Conservation (phyloP, 37 sponge, comb jelly and placozoan species). For the Spongia lamella region DNA sequence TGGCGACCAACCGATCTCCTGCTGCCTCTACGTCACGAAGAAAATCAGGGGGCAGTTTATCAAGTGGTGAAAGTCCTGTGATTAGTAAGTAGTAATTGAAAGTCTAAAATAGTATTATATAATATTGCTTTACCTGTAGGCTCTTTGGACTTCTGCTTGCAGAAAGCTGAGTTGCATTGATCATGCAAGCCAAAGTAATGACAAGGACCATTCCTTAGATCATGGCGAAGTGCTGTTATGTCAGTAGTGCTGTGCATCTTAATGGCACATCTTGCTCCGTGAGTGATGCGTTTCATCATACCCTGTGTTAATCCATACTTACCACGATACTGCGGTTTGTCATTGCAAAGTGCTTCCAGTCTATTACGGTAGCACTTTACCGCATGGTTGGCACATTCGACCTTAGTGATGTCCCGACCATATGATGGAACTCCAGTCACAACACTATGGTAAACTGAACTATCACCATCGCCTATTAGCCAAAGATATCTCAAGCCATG, state of each 20-base stretch:
- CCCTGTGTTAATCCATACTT: not conserved
- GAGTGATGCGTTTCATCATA: slow-evolving; percentile 8
- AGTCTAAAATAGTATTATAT: too few species aligned
- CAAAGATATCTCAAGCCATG: slow-evolving; percentile 6
- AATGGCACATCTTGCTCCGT: slow-evolving; percentile 19
- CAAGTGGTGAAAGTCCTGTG: not conserved
- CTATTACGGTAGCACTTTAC: slow-evolving; percentile 16
- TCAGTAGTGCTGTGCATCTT: slow-evolving; percentile 4
- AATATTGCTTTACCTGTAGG: not conserved
- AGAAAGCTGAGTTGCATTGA: slow-evolving; percentile 8
- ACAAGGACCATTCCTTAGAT: slow-evolving; percentile 14
- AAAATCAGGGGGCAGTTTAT: not conserved
- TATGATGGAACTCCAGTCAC: not conserved
- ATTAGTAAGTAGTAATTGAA: not conserved
- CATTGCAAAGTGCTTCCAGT: slow-evolving; percentile 12
- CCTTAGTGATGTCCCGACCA: slow-evolving; percentile 2
- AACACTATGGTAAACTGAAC: slow-evolving; percentile 7
- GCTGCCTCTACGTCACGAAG: not conserved
- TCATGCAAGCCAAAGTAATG: slow-evolving; percentile 19
- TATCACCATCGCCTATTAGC: slow-evolving; percentile 20
- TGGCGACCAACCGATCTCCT: not conserved
- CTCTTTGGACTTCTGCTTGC: not conserved
- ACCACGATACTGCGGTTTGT: slow-evolving; percentile 19
- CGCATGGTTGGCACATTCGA: slow-evolving; percentile 31
- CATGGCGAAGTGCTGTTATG: slow-evolving; percentile 1